Conservation (phyloP, 2,113 vertebrate genomes). For the pig (Sus scrofa) region T2T-Sscrofa CM000824.6:88938501-88939000, state of each 20-base stretch:
- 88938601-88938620: background rate
- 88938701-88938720: background rate
- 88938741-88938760: background rate
- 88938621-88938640: too few relatives aligned
- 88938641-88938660: too few relatives aligned
- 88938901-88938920: background rate
- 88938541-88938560: background rate
- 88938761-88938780: background rate
- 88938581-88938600: background rate
- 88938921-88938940: background rate
- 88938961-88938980: background rate
- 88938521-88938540: background rate
- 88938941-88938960: background rate
- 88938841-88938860: background rate
- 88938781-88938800: background rate
- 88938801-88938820: background rate
- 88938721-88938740: background rate
- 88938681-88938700: background rate
- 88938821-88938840: background rate
- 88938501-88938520: background rate
- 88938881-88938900: background rate
- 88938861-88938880: background rate
- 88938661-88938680: too few relatives aligned
- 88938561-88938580: background rate
- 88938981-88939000: background rate